Conservation (phyloP, 2,888 invertebrate species). For the Brachycybe producta region DNA sequence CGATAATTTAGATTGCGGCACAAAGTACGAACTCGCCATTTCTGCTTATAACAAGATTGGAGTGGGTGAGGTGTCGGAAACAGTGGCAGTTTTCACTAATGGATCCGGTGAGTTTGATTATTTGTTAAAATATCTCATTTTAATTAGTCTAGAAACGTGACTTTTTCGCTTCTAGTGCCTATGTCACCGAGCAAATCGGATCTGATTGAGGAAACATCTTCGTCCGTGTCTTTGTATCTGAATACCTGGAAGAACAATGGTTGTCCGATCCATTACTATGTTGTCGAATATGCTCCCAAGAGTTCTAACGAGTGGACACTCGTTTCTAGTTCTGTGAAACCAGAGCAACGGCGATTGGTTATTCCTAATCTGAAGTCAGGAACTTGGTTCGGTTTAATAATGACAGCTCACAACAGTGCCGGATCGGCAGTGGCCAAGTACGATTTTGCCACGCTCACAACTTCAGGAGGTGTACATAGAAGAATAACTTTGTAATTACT, state of each 20-base stretch:
- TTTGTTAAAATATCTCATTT: not conserved
- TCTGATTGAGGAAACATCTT: slow-evolving; percentile 11
- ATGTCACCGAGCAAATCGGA: slow-evolving; percentile 5
- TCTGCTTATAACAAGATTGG: slow-evolving; percentile 24
- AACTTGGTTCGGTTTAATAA: slow-evolving; percentile 13
- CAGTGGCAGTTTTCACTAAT: slow-evolving; percentile 6
- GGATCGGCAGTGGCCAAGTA: slow-evolving; percentile 3
- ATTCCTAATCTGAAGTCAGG: slow-evolving; percentile 27
- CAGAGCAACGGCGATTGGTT: slow-evolving; percentile 29
- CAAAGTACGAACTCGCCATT: slow-evolving; percentile 23
- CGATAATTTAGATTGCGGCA: slow-evolving; percentile 22
- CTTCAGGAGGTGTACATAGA: slow-evolving; percentile 10
- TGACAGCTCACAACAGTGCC: slow-evolving; percentile 14
- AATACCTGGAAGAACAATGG: slow-evolving; percentile 10
- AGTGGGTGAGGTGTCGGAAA: slow-evolving; percentile 18
- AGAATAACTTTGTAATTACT: no score
- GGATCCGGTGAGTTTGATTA: slow-evolving; percentile 11
- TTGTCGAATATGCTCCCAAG: slow-evolving; percentile 7
- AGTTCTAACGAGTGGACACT: slow-evolving; percentile 1
- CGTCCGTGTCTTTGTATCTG: slow-evolving; percentile 7
- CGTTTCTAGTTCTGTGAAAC: slow-evolving; percentile 29
- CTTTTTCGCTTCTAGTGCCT: slow-evolving; percentile 13
- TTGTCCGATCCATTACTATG: slow-evolving; percentile 13
- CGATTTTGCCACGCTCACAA: slow-evolving; percentile 3
- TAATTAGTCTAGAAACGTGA: not conserved